Evolutionary conservation across 2,888 invertebrate species (phyloP).

Genomic region (Eupithecia exiguata): DNA sequence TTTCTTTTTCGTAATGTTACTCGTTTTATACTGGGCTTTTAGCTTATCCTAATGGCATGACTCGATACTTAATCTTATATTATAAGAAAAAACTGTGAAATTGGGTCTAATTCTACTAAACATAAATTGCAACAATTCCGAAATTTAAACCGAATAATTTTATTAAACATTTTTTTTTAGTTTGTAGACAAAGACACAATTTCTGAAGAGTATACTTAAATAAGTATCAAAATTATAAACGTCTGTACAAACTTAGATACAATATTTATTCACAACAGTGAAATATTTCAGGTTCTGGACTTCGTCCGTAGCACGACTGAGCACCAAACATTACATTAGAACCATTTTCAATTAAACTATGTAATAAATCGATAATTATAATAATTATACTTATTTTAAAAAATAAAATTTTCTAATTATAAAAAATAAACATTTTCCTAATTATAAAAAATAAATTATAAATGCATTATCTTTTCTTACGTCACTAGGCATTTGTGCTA

Average conservation of each 20-base stretch:
- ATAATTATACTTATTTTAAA: slow-evolving; percentile 12
- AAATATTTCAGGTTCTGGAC: slow-evolving; percentile 74
- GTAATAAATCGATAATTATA: slow-evolving; percentile 18
- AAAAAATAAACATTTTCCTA: slow-evolving; percentile 3
- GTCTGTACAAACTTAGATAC: slow-evolving; percentile 76
- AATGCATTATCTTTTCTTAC: slow-evolving; percentile 1
- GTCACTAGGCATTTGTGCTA: neutral
- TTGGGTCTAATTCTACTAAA: slow-evolving; percentile 33
- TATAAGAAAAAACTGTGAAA: slow-evolving; percentile 53
- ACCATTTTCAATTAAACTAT: slow-evolving; percentile 44
- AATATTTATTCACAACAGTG: slow-evolving; percentile 71
- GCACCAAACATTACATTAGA: slow-evolving; percentile 72
- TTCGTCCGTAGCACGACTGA: slow-evolving; percentile 79
- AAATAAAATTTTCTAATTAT: too few relatives aligned
- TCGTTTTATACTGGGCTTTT: slow-evolving; percentile 6
- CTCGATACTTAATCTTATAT: slow-evolving; percentile 75
- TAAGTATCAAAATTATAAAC: slow-evolving; percentile 53
- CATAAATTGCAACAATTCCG: neutral
- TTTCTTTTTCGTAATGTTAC: neutral
- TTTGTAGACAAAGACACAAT: slow-evolving; percentile 46
- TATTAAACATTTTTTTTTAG: neutral
- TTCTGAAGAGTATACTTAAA: slow-evolving; percentile 31
- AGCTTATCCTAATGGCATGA: slow-evolving; percentile 79
- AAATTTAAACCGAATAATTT: neutral
- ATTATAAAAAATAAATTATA: neutral